These are phyloP conservation scores for Eurytoma adleriae DNA, from an alignment of 2,888 invertebrate species.

Conservation along the genomic window DNA sequence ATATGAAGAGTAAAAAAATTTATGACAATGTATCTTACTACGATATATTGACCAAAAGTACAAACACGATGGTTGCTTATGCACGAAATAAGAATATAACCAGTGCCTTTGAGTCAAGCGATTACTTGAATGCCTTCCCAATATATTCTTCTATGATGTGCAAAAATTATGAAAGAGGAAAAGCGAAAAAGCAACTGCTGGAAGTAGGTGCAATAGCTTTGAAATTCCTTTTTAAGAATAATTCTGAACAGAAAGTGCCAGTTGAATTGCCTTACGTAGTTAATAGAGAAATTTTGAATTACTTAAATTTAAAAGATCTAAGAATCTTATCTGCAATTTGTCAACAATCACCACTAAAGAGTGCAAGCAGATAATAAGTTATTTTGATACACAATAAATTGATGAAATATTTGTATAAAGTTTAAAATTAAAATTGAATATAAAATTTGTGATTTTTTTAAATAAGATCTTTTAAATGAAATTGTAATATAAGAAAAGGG, in stretches of 20 bases:
- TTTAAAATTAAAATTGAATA: neutral
- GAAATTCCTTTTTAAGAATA: constrained; percentile 49
- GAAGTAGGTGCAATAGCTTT: constrained; percentile 40
- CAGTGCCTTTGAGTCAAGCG: constrained; percentile 45
- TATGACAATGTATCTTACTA: constrained; percentile 47
- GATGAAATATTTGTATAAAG: constrained; percentile 29
- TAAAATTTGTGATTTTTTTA: constrained; percentile 29
- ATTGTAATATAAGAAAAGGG: constrained; percentile 24
- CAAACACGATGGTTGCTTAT: constrained; percentile 50
- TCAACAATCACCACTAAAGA: constrained; percentile 25
- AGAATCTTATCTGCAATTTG: constrained; percentile 43
- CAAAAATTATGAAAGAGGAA: constrained; percentile 48
- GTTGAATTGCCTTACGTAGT: constrained; percentile 54
- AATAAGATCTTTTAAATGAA: constrained; percentile 23
- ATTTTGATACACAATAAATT: constrained; percentile 11
- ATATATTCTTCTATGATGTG: constrained; percentile 50
- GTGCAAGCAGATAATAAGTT: constrained; percentile 26
- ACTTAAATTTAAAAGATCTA: constrained; percentile 52
- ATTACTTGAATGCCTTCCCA: constrained; percentile 47
- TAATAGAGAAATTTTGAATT: constrained; percentile 50
- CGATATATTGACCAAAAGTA: constrained; percentile 51
- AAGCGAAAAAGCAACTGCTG: constrained; percentile 44
- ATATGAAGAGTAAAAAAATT: constrained; percentile 46
- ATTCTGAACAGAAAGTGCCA: constrained; percentile 44
- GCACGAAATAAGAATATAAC: constrained; percentile 47